These are phyloP conservation scores for Acyrthosiphon pisum DNA, from an alignment of 1,140 invertebrate genomes.

Conservation along the genomic window DNA sequence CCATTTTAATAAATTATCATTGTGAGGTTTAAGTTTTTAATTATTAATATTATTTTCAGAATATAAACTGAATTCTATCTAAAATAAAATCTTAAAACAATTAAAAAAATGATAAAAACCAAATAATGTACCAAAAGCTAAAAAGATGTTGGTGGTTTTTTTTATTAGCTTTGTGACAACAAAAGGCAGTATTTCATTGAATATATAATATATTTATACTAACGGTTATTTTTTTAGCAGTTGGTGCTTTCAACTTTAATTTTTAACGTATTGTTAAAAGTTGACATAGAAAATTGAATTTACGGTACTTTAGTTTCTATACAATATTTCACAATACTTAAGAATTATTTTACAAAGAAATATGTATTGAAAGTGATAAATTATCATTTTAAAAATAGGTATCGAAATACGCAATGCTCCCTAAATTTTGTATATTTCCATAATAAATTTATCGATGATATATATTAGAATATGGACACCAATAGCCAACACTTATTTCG, in stretches of 20 bases:
- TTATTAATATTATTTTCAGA: neutral
- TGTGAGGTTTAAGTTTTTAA: neutral
- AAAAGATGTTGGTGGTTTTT: neutral
- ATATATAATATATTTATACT: neutral
- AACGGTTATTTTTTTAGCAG: neutral
- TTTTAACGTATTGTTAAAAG: neutral
- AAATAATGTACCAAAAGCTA: neutral
- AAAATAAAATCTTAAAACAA: slow-evolving; percentile 10
- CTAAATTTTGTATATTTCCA: neutral
- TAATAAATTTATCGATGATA: neutral
- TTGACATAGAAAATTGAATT: neutral
- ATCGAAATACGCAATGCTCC: neutral
- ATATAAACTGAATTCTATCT: neutral
- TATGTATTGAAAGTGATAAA: neutral
- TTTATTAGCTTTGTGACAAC: neutral
- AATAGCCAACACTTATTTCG: neutral
- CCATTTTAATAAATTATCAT: neutral
- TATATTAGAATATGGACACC: neutral
- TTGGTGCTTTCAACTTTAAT: slow-evolving; percentile 1
- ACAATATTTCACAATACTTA: neutral
- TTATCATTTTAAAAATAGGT: neutral
- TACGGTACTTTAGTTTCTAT: neutral
- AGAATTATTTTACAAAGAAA: neutral
- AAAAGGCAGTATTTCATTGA: neutral
- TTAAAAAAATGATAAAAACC: neutral